phyloP scores from a whole-genome alignment of 1,140 invertebrate genomes.

The Euglossa dilemma region DNA sequence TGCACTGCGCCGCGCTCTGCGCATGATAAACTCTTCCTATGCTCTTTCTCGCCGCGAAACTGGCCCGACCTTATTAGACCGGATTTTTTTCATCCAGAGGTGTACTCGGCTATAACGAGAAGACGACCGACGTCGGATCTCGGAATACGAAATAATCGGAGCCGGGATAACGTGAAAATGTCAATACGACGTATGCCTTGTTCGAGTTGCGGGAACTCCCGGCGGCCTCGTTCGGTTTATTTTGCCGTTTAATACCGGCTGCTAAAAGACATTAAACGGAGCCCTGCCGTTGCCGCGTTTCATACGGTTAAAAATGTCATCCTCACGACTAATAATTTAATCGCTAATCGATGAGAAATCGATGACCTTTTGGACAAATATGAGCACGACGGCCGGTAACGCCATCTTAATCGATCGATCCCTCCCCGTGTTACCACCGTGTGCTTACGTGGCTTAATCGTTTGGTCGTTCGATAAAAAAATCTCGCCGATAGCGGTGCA shows the following conservation, averaged over 20 bases:
- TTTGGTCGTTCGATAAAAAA: not conserved
- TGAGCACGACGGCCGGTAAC: conserved; percentile 10
- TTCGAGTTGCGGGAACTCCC: not conserved
- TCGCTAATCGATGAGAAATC: conserved; percentile 67
- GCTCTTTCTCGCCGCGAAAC: not conserved
- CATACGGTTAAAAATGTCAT: conserved; percentile 61
- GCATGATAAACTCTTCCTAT: conserved; percentile 34
- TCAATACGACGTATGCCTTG: not conserved
- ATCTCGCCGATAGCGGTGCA: not conserved
- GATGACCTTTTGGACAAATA: conserved; percentile 62
- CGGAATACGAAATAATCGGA: not conserved
- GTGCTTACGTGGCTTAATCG: not conserved
- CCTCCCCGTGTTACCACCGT: not conserved
- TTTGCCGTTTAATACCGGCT: not conserved
- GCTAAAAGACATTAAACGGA: conserved; percentile 5
- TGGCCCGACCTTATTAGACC: not conserved
- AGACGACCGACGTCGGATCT: not conserved
- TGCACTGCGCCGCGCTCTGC: conserved; percentile 4
- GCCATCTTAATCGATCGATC: conserved; percentile 11
- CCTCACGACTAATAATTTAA: conserved; percentile 51
- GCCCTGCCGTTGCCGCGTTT: not conserved
- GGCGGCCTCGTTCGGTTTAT: not conserved
- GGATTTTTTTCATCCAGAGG: not conserved
- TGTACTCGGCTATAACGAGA: not conserved
- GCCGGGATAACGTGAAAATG: not conserved